Percentiles rank a stretch among this genome's conserved stretches.
Conservation (phyloP, 2,797 vertebrate species). For the Zalophus californianus region DNA sequence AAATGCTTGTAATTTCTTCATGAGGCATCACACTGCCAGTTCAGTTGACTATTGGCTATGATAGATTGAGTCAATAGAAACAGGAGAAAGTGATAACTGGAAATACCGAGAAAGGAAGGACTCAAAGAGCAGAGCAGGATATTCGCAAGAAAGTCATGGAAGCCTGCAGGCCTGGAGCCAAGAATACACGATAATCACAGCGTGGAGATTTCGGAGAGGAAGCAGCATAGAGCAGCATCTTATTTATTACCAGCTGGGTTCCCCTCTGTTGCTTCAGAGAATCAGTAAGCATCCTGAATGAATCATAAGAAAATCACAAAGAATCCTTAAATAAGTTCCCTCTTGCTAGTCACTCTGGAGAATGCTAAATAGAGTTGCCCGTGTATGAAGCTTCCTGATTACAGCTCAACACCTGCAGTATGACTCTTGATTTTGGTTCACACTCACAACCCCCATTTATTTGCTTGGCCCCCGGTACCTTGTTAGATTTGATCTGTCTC, state of each 20-base stretch:
- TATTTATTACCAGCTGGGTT: not conserved
- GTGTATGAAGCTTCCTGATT: not conserved
- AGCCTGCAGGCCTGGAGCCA: not conserved
- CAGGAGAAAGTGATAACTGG: not conserved
- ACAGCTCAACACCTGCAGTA: not conserved
- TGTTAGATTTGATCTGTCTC: not conserved
- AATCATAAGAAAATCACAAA: constrained; percentile 1
- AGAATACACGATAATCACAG: not conserved
- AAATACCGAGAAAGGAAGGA: not conserved
- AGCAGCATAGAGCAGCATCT: not conserved
- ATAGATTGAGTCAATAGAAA: not conserved
- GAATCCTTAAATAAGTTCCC: constrained; percentile 11
- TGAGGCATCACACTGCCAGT: not conserved
- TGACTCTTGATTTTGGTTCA: not conserved
- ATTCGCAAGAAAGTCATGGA: not conserved
- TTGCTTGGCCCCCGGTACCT: not conserved
- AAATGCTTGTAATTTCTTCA: constrained; percentile 48
- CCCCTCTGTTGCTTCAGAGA: not conserved
- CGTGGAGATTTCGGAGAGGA: not conserved
- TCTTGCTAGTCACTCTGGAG: not conserved
- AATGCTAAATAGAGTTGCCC: not conserved
- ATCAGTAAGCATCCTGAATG: not conserved
- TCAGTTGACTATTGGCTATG: not conserved
- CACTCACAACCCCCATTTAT: not conserved
- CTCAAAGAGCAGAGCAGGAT: not conserved